phyloP scores from a whole-genome alignment of 2,888 invertebrate genomes.

The Rhagonycha lutea region DNA sequence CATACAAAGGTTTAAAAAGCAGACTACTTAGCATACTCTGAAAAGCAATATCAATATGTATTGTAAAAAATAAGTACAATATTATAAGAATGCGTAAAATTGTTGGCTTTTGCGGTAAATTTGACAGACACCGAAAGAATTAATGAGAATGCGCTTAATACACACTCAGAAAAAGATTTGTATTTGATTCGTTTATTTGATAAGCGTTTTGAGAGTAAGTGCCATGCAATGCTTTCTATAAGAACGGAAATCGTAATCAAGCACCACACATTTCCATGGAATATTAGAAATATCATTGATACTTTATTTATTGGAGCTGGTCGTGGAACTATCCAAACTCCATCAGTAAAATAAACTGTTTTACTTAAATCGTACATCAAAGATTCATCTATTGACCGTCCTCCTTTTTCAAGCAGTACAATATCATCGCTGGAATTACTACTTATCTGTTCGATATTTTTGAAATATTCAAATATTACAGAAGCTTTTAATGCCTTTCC shows the following conservation, averaged over 20 bases:
- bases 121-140: neutral
- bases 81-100: neutral
- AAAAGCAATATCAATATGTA: neutral
- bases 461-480: neutral
- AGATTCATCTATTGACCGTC: too few species aligned
- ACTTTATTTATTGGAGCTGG: neutral
- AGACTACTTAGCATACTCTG: neutral
- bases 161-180: neutral
- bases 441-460: too few species aligned
- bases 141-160: neutral
- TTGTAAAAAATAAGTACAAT: neutral
- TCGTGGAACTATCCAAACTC: conserved; percentile 2
- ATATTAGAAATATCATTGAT: neutral
- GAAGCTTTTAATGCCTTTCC: neutral
- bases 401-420: neutral
- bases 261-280: neutral
- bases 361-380: neutral
- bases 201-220: neutral
- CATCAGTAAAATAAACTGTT: neutral
- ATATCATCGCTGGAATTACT: neutral
- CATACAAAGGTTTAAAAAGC: neutral
- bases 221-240: neutral
- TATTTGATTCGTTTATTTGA: neutral
- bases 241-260: neutral
- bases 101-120: neutral